phyloP scores from a whole-genome alignment of 2,113 vertebrate genomes.

The Cyrtonyx montezumae region DNA sequence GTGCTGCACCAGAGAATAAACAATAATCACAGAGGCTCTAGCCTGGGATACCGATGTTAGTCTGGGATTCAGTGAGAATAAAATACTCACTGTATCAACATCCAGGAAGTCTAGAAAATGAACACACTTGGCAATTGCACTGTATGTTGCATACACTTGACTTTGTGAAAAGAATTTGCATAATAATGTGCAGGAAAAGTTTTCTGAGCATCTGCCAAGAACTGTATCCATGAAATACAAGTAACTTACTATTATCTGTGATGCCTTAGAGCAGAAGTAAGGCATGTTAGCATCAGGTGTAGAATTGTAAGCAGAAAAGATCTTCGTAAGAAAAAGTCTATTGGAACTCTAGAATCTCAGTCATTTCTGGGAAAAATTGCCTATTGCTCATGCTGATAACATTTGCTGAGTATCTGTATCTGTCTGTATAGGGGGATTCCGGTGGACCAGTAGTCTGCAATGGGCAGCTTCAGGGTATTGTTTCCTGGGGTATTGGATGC shows the following conservation, averaged over 20 bases:
- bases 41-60: background rate
- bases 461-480: slow-evolving; percentile 82
- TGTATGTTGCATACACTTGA: background rate
- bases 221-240: fast-evolving
- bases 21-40: background rate
- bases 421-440: slow-evolving; percentile 79
- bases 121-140: background rate
- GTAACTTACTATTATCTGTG: background rate
- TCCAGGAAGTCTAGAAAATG: background rate
- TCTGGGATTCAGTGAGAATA: background rate
- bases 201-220: background rate
- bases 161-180: background rate
- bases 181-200: background rate
- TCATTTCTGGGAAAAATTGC: background rate
- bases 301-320: background rate
- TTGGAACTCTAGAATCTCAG: fast-evolving
- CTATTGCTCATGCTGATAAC: background rate
- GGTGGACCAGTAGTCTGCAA: slow-evolving; percentile 86
- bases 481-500: slow-evolving; percentile 89
- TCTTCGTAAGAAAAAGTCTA: background rate
- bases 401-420: background rate
- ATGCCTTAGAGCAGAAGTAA: background rate
- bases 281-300: background rate
- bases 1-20: background rate
- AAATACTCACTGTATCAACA: background rate